Percentiles rank a stretch among this genome's conserved stretches.
Conservation (phyloP, 2,888 invertebrate genomes). For the Andrena dorsata region DNA sequence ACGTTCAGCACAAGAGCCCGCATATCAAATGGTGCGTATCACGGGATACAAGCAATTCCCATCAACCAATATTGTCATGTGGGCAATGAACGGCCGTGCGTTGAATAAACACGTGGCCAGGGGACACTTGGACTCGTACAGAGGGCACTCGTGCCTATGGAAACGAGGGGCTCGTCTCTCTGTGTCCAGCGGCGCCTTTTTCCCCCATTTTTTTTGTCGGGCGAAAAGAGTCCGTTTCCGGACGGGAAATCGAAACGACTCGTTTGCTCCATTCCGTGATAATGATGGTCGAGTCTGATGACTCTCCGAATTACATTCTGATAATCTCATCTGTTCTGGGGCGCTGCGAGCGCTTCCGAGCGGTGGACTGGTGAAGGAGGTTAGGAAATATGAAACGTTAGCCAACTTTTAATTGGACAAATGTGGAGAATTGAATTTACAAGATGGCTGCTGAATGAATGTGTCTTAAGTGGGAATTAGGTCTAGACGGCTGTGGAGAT, state of each 20-base stretch:
- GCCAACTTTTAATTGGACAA: conserved; percentile 3
- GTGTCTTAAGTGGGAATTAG: too few species aligned
- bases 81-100: conserved; percentile 83
- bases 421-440: too few species aligned
- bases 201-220: background rate
- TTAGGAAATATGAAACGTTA: too few species aligned
- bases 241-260: conserved; percentile 7
- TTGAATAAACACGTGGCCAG: conserved; percentile 82
- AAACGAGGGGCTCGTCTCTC: conserved; percentile 64
- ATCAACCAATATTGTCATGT: conserved; percentile 85
- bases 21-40: conserved; percentile 84
- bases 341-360: too few species aligned
- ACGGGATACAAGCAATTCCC: conserved; percentile 83
- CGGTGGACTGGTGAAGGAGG: too few species aligned
- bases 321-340: too few species aligned
- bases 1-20: conserved; percentile 74
- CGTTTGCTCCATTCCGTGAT: conserved; percentile 1
- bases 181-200: background rate
- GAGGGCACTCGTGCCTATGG: conserved; percentile 60
- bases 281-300: background rate
- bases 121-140: conserved; percentile 60
- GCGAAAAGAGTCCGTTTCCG: conserved; percentile 9
- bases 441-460: too few species aligned
- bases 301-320: background rate
- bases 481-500: too few species aligned